Base-by-base conservation (phyloP, 2,888 invertebrate species). In the Lochmaea crataegi region DNA sequence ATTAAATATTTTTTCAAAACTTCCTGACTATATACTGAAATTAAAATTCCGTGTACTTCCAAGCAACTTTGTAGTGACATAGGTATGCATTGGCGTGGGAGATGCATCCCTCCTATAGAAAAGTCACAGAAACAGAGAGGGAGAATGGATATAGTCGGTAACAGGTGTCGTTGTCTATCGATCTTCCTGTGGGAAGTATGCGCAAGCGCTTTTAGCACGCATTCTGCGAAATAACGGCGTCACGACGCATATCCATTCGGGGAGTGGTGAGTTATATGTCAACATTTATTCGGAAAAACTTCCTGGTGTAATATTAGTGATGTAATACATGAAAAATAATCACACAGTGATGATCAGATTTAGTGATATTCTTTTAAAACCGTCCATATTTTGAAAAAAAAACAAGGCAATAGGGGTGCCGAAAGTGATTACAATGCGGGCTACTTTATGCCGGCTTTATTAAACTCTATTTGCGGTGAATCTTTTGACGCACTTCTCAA, bases 101-200 rank as follows among this genome's bases (percentile, higher is more conserved):
- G 72, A 73, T 76, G 77, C 77, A 78, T 73, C 74, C 42, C 48
- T 48, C 38, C 68, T 53, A 58, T 57, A 58, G 66, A 65, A 64
- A 56, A 53, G 61, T 32, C 64, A 12, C 18, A 10, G 5, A 42
- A 66, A 76, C 22, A 77, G 73, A 73, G 78, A 78, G 51, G 67
- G 67, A 74, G 57, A 58, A 76, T 71, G 74, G 76, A 73, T 72
- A 73, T 75, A 72, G 77, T 77, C 80, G 85, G 86, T 86, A 86
- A 86, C 86, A 86, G 86, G 86, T 86, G 86, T 86, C 86, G 85
- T 84, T 83, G 74, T 72, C 78, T 83, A 86, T 86, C 86, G 86
- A 86, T 86, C 79, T 78, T 80, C 79, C 82, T 81, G 82, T 76
- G 78, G 83, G 82, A 78, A 74, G 72, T 70, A 70, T 72, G 77